Evolutionary conservation across 2,888 invertebrate genomes (phyloP).

Genomic region (Epirrhoe tristata): DNA sequence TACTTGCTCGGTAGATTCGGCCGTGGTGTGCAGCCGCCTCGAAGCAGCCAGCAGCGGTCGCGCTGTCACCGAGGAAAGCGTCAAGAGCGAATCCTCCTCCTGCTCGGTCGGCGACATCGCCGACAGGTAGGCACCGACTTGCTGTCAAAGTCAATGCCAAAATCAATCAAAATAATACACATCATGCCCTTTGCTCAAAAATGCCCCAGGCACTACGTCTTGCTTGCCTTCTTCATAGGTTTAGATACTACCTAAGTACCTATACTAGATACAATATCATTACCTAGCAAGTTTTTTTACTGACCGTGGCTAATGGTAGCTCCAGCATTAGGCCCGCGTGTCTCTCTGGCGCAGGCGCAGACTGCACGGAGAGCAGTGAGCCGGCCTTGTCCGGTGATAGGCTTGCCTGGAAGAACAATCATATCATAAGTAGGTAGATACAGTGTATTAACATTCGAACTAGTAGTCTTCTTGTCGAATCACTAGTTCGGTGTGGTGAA

Average conservation of each 20-base stretch:
- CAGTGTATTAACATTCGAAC: no score
- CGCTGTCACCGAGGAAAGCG: slow-evolving; percentile 90
- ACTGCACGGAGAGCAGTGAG: slow-evolving; percentile 88
- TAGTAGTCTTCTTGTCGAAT: no score
- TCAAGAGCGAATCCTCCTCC: slow-evolving; percentile 90
- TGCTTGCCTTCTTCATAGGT: no score
- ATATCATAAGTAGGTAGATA: slow-evolving; percentile 41
- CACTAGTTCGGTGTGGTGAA: no score
- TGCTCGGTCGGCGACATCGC: slow-evolving; percentile 86
- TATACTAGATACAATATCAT: no score
- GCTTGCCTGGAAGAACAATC: slow-evolving; percentile 60
- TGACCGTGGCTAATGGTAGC: slow-evolving; percentile 71
- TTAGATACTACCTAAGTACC: no score
- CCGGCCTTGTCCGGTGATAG: slow-evolving; percentile 81
- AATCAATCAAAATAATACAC: no score
- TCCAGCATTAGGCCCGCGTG: slow-evolving; percentile 74
- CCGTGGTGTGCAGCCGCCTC: slow-evolving; percentile 83
- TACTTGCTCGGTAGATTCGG: slow-evolving; percentile 68
- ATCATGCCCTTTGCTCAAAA: no score
- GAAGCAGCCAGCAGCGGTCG: slow-evolving; percentile 90
- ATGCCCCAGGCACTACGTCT: no score
- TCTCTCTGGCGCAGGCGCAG: slow-evolving; percentile 86
- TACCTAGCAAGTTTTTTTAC: slow-evolving; percentile 23
- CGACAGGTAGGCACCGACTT: slow-evolving; percentile 79
- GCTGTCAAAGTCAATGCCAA: slow-evolving; percentile 56